Evolutionary conservation across 2,797 vertebrate species (phyloP).

Genomic region (Tamandua tetradactyla): DNA sequence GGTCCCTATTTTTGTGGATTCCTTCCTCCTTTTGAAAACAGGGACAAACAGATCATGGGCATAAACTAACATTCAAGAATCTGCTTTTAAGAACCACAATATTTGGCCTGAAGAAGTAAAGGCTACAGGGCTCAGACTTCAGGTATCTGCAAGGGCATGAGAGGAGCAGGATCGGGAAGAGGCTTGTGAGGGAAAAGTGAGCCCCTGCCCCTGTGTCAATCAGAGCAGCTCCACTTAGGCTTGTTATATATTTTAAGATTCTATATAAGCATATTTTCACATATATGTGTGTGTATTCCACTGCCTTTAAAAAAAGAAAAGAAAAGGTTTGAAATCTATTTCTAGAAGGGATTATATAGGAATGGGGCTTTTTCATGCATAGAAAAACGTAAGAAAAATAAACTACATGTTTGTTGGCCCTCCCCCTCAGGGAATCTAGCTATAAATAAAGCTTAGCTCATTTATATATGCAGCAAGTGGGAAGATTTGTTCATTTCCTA

Average conservation of each 20-base stretch:
- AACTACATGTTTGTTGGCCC: neutral
- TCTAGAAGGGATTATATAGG: neutral
- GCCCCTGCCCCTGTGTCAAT: neutral
- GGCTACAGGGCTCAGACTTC: neutral
- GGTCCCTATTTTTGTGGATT: conserved; percentile 17
- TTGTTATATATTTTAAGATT: conserved; percentile 36
- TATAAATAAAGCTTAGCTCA: neutral
- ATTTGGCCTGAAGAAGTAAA: conserved; percentile 21
- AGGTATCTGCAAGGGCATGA: neutral
- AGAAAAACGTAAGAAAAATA: neutral
- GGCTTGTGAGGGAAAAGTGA: neutral
- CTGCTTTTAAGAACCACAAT: neutral
- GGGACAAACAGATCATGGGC: neutral
- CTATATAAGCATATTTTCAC: neutral
- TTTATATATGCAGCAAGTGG: neutral
- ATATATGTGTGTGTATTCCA: neutral
- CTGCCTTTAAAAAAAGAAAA: neutral
- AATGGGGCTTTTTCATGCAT: neutral
- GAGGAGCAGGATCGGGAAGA: neutral
- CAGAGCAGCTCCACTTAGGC: neutral
- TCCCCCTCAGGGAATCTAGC: neutral
- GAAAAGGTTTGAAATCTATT: neutral
- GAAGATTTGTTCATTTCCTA: conserved; percentile 38
- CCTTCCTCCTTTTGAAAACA: conserved; percentile 34
- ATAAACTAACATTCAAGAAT: conserved; percentile 36